Percentiles rank a stretch among this genome's conserved stretches.
Evolutionary conservation across 2,888 invertebrate genomes (phyloP).

Genomic region (Drosophila cognata): DNA sequence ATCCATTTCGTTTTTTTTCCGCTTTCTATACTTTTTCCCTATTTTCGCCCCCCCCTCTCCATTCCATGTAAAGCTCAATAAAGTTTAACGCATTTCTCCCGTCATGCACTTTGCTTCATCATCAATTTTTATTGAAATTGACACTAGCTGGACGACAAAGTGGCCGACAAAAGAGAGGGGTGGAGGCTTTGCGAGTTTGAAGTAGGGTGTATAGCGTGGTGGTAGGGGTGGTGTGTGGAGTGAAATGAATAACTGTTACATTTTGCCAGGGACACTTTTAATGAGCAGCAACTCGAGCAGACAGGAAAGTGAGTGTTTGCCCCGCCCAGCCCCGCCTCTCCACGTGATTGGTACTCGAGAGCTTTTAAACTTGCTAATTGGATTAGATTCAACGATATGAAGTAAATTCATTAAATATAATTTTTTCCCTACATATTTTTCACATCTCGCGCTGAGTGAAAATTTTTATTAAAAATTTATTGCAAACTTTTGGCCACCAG

Average conservation of each 20-base stretch:
- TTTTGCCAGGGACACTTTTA: constrained; percentile 67
- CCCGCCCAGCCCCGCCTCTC: not conserved
- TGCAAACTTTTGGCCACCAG: constrained; percentile 45
- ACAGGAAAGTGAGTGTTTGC: constrained; percentile 22
- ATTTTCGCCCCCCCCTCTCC: not conserved
- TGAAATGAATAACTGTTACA: constrained; percentile 54
- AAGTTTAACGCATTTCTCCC: constrained; percentile 72
- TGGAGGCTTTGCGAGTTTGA: not conserved
- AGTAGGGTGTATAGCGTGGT: not conserved
- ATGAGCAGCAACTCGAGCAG: constrained; percentile 62
- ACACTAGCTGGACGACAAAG: constrained; percentile 65
- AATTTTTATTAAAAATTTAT: constrained; percentile 74
- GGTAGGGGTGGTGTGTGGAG: constrained; percentile 4
- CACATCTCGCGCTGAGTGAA: constrained; percentile 43
- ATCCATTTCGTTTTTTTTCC: constrained; percentile 1
- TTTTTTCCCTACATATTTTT: not conserved
- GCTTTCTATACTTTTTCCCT: not conserved
- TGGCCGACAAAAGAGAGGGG: constrained; percentile 10
- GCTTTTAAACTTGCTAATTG: constrained; percentile 77
- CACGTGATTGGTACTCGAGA: constrained; percentile 10
- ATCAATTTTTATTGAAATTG: constrained; percentile 81
- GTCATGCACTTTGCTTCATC: constrained; percentile 70
- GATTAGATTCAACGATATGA: constrained; percentile 74
- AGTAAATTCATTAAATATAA: constrained; percentile 61
- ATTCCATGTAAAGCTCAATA: constrained; percentile 48